Base-by-base conservation (phyloP, 1,140 invertebrate species). In the Dinoponera quadriceps region DNA sequence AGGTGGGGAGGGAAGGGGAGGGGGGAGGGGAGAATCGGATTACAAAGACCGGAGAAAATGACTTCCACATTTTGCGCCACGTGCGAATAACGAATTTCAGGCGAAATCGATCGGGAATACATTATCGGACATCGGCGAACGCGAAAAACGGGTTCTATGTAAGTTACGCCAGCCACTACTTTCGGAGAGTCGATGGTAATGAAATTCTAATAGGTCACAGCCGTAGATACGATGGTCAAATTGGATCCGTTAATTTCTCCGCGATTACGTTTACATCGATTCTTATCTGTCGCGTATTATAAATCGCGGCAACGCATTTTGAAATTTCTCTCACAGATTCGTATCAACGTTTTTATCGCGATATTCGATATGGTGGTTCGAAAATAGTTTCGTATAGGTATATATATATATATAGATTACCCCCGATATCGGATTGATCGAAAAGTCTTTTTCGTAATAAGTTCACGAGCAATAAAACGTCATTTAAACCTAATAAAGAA, bases 1-100 rank as follows among this genome's bases (percentile, higher is more conserved):
- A n/a, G n/a, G n/a, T n/a, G n/a, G n/a, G n/a, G n/a, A n/a, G n/a
- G n/a, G n/a, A n/a, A n/a, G n/a, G n/a, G n/a, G n/a, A n/a, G n/a
- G n/a, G n/a, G n/a, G n/a, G n/a, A n/a, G n/a, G n/a, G n/a, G n/a
- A 20, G 20, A 29, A 66, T 77, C 49, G 54, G 29, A 44, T 80
- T 29, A 38, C 18, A 18, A 22, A 78, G 44, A 27, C 18, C 3
- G 7, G n/a, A 20, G 3, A 59, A 59, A 51, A 57, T 69, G 25
- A 78, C 57, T 44, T 22, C 22, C 49, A n/a, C 13, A 16, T 78
- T 69, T 59, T 69, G 29, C 51, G 33, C 1, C 18, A 9, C 62
- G 29, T 57, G 33, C 38, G 27, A 48, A 57, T 71, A 48, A 38
- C 55, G 20, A 27, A 69, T 78, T 57, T 59, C 59, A 11, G 20